phyloP scores from a whole-genome alignment of 2,888 invertebrate species.

The Lumbricus terrestris region DNA sequence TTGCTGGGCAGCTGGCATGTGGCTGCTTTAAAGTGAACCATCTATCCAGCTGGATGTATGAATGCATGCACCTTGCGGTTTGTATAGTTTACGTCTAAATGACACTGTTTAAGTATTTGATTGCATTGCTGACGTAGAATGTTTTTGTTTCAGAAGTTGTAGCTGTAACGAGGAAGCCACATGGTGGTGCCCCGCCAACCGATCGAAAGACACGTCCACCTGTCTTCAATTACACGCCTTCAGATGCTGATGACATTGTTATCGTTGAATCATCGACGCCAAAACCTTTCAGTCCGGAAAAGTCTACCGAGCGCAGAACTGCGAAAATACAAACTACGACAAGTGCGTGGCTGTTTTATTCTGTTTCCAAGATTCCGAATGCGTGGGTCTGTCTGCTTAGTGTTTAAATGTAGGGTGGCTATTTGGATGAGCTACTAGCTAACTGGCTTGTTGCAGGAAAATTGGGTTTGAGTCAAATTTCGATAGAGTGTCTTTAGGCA shows the following conservation, averaged over 20 bases:
- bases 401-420: background rate
- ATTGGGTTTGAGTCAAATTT: background rate
- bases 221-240: background rate
- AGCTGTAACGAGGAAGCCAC: background rate
- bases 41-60: background rate
- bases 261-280: background rate
- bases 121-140: background rate
- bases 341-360: background rate
- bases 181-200: background rate
- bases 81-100: background rate
- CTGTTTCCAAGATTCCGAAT: no score
- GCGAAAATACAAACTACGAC: background rate
- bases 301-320: background rate
- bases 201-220: background rate
- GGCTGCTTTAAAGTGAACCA: background rate
- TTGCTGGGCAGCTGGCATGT: background rate
- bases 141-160: background rate
- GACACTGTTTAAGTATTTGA: background rate
- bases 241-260: background rate
- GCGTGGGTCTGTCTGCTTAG: background rate
- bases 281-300: background rate
- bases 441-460: no score
- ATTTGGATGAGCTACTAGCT: background rate
- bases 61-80: background rate
- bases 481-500: background rate